Evolutionary conservation across 2,888 invertebrate species (phyloP), one percentile per base, ranked within the genome.

Genomic region (Drosophila nr. perissopoda): DNA sequence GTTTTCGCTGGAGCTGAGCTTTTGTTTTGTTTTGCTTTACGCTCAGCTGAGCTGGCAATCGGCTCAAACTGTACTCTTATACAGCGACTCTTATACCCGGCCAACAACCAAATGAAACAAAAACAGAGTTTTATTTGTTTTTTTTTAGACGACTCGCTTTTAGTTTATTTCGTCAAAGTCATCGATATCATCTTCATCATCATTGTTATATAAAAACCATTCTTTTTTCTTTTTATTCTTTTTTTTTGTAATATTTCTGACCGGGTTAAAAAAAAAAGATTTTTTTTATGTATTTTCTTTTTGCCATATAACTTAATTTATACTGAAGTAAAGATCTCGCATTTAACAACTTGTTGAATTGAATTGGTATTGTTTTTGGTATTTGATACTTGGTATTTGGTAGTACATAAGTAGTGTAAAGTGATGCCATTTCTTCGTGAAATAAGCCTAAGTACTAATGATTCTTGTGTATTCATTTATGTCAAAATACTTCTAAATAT

Each of bases 281-380:
- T 69, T 72, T 72, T 79, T 62, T 82, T 70, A 31, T 60, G 33
- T 69, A 63, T 78, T 70, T 75, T 75, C 67, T 71, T 72, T 53
- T 86, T 86, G 86, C 83, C 76, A 67, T 85, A 57, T 70, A 87
- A 72, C 79, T 88, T 83, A 88, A 68, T 64, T 73, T 82, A 86
- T 88, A 86, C 86, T 88, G 86, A 83, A 82, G 88, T 86, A 88
- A 87, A 87, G 86, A 87, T 86, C 81, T 87, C 51, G 79, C 72
- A 80, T 79, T 79, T 75, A 74, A 86, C 76, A 83, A 87, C 73
- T 76, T 75, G 71, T 84, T 82, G 68, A 78, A 76, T 80, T 78
- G 68, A 83, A 73, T 68, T 63, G 34, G 58, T 76, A 57, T 70
- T 67, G 31, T 34, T 72, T 29, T 72, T 59, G 42, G 16, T 60